Base-by-base conservation (phyloP, 2,888 invertebrate genomes). In the Parasteatoda lunata region DNA sequence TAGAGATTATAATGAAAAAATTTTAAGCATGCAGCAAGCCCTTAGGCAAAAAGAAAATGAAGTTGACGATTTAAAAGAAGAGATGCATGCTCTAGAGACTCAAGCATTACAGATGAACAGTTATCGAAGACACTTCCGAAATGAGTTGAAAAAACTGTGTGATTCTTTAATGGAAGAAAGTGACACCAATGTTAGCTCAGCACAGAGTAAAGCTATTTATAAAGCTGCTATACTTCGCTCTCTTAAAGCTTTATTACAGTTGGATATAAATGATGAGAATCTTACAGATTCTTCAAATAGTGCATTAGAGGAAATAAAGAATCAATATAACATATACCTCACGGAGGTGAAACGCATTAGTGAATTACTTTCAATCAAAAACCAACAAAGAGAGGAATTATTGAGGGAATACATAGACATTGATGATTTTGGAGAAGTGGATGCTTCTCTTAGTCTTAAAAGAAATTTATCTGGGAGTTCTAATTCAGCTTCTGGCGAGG, bases 341-440 rank as follows among this genome's bases (percentile, higher is more conserved):
- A 86, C 85, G 1, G 85, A 86, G 72, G 85, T 86, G 30, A 51
- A 80, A 47, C 80, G 85, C 6, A 86, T 86, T n/a, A 79, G 80
- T 48, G 85, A 86, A 71, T 48, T 86, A 1, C 47, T 86, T 49
- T 77, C 77, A 3, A 77, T 86, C 45, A 80, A 86, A 49, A 65
- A 80, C 6, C 80, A 80, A 52, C 76, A 86, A 54, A 76, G 66
- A n/a, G 71, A 86, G 13, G 68, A 77, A 52, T 64, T 86, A 47
- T 54, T 86, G 4, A 80, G 48, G 15, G 77, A 86, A 48, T 86
- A 72, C 48, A 71, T 86, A 4, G 54, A 71, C 51, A 3, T 49
- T 3, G 52, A 70, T 71, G 45, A 48, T 6, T n/a, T 64, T 15
- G 9, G 45, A 9, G 65, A 65, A 13, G 30, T 15, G 13, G 65